Evolutionary conservation across 2,113 vertebrate species (phyloP), one percentile per base, ranked within the genome.

Genomic region (Mesitornis unicolor): DNA sequence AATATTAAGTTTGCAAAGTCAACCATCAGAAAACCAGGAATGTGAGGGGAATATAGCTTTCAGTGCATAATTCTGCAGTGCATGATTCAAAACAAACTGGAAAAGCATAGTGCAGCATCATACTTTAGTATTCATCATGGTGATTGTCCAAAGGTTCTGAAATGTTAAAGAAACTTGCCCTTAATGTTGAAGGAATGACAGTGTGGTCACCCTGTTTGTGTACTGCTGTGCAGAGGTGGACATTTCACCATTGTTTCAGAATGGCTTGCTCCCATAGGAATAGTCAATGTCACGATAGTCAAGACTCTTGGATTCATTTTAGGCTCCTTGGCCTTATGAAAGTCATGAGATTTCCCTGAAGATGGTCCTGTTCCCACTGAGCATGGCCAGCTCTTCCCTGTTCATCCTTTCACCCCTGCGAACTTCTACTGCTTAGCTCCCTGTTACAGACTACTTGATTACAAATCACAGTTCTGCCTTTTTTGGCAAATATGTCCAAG

Each of bases 221-320:
- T 64, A 10, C 38, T 54, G 33, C 38, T 73, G 38, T 1, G 10
- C 13, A 48, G 80, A 36, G 56, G 11, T 61, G 31, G 63, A 40
- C 13, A 2, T 57, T 29, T 20, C n/a, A 29, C 36, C 36, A 56
- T 57, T 78, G 20, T 70, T 85, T 63, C 38, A 59, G 47, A 77
- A 51, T 36, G 56, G 40, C 33, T 50, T 84, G 48, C 42, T 75
- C 26, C 4, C 3, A 10, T 45, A 45, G 38, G 51, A 26, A 0
- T 36, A 63, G 35, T 67, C 29, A 42, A 9, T 42, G 35, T 47
- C 4, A 1, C 0, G 0, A 21, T 13, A 71, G 48, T 38, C 17
- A 51, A 24, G 61, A 48, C 22, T 81, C 19, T n/a, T 65, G n/a
- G 5, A 42, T 85, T 82, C 24, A 8, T 54, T 71, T 29, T 47